These are phyloP conservation scores for Tholera decimalis DNA, from an alignment of 2,888 invertebrate species.

Conservation along the genomic window DNA sequence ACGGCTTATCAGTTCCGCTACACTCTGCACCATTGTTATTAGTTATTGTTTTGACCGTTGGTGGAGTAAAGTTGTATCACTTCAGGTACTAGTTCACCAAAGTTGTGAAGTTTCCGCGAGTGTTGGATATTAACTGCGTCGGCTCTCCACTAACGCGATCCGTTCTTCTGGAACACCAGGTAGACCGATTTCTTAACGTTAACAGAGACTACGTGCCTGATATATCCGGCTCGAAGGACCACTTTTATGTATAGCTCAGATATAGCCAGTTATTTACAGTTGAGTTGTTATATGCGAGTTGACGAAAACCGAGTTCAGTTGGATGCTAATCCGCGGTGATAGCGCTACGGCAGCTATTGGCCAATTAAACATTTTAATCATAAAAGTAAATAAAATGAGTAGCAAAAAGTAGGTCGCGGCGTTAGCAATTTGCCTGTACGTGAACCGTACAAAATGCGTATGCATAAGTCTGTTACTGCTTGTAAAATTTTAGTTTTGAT, in stretches of 20 bases:
- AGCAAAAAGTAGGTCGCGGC: too few species aligned
- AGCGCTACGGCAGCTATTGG: too few species aligned
- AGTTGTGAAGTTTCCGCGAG: constrained; percentile 2
- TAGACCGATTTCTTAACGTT: not conserved
- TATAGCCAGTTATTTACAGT: not conserved
- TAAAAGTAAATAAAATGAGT: too few species aligned
- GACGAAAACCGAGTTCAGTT: not conserved
- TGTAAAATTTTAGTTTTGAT: too few species aligned
- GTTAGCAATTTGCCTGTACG: too few species aligned
- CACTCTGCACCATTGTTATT: not conserved
- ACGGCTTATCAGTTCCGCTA: not conserved
- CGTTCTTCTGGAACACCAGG: not conserved
- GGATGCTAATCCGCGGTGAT: too few species aligned
- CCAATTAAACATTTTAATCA: too few species aligned
- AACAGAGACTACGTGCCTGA: not conserved
- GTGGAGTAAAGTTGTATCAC: not conserved
- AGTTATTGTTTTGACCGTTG: not conserved
- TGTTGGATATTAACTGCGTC: not conserved
- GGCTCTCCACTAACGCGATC: not conserved
- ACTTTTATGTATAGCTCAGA: too few species aligned
- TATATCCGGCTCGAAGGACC: constrained; percentile 4
- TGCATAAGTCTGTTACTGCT: too few species aligned
- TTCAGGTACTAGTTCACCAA: not conserved
- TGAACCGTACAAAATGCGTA: too few species aligned
- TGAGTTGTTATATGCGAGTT: not conserved